Evolutionary conservation across 2,113 vertebrate genomes (phyloP), one percentile per base, ranked within the genome.

Genomic region (Sterna hirundo): DNA sequence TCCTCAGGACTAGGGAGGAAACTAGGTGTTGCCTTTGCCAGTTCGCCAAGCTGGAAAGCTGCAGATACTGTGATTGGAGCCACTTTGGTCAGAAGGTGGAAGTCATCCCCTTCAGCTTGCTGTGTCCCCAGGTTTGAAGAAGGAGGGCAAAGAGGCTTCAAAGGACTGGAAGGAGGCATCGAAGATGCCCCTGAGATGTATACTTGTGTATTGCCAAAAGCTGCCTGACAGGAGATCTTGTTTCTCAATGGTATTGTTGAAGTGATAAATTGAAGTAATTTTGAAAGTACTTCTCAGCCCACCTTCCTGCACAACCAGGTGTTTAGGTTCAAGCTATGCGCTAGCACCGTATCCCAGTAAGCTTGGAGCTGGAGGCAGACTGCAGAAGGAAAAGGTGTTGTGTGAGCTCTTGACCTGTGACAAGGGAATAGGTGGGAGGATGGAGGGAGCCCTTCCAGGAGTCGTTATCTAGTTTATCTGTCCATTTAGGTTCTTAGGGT

Each of bases 21-120:
- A 29, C 11, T 3, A 2, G 40, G 54, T 62, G 60, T 20, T 81
- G n/a, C 38, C 52, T 52, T 72, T 19, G 19, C 13, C 30, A 6
- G 55, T 71, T 46, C 20, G 36, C 21, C 71, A 26, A 3, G 11
- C 10, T 26, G 69, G 65, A 23, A 64, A 27, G 51, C 61, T n/a
- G 65, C 26, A 32, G 60, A 51, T 62, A 18, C n/a, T 62, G 15
- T 62, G 23, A 15, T 7, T 7, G 2, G 30, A 71, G 44, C n/a
- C 26, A 0, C 32, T 40, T 44, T 1, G 4, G 3, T n/a, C 9
- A 10, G 5, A 13, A 57, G 32, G 1, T 62, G 29, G 2, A 54
- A 65, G 20, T 77, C n/a, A 6, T 69, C 16, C 46, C 23, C 34
- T 81, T 52, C 15, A 49, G 40, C 22, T 57, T 71, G 26, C 61